These are phyloP conservation scores for Stomorhina lunata DNA, from an alignment of 2,888 invertebrate genomes.

Conservation along the genomic window DNA sequence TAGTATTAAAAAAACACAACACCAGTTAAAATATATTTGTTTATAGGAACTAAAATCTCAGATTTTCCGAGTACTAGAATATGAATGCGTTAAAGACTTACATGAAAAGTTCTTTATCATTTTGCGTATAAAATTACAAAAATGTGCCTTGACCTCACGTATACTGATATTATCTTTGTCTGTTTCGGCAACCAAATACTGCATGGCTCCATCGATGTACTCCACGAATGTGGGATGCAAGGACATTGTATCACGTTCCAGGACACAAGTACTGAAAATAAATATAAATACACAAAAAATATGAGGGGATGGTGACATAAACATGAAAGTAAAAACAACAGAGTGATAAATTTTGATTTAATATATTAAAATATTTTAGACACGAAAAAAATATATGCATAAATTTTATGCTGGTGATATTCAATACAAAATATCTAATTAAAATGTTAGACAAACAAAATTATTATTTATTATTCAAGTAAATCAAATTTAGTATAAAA, in stretches of 20 bases:
- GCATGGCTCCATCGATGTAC: constrained; percentile 95
- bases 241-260: constrained; percentile 91
- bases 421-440: constrained; percentile 3
- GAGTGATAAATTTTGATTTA: constrained; percentile 4
- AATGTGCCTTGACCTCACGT: constrained; percentile 94
- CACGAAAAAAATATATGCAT: not conserved
- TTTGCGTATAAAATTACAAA: constrained; percentile 95
- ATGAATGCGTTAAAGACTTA: constrained; percentile 81
- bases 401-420: not conserved
- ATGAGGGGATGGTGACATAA: not conserved
- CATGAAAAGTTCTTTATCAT: constrained; percentile 95
- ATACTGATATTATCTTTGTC: constrained; percentile 95
- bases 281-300: not conserved
- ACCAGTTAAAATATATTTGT: not conserved
- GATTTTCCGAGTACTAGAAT: not conserved
- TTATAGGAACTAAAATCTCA: too few species aligned
- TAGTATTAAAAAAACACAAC: too few species aligned
- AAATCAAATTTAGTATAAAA: too few species aligned
- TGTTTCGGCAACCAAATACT: constrained; percentile 94
- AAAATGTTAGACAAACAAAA: not conserved
- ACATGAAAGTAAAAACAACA: not conserved
- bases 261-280: constrained; percentile 85
- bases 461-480: not conserved
- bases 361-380: not conserved
- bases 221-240: constrained; percentile 94